Base-by-base conservation (phyloP, 1,140 invertebrate genomes). In the Drosophila pseudoobscura region DNA sequence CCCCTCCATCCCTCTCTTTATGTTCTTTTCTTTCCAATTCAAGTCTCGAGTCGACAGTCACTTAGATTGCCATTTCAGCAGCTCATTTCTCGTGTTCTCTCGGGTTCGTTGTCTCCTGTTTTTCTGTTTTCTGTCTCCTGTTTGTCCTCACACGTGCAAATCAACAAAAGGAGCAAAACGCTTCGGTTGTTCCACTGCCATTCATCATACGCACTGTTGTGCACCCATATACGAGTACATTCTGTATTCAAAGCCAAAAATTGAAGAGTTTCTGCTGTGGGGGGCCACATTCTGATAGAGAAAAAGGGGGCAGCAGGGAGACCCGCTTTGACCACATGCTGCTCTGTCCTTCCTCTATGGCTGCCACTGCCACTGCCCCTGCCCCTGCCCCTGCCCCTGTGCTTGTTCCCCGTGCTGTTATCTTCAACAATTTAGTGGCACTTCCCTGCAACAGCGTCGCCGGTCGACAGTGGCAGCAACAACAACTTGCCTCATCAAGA, bases 31-130 rank as follows among this genome's bases (percentile, higher is more conserved):
- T 54, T 39, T 39, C 4, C 70, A 70, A 59, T 75, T 69, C 50
- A 64, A 57, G 43, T 13, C 35, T 39, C 35, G 35, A 43, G 61
- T 87, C 69, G 82, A 83, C 78, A 87, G 78, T 87, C 83, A 88
- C 83, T 87, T 87, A 69, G 88, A 83, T 88, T 79, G 84, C 83
- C 75, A 88, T 88, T 88, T 88, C 78, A 79, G 75, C 84, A 88
- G 83, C 84, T 83, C 83, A 88, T 83, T 87, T 87, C 70, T 47
- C 13, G 17, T 43, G 4, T 26, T 5, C 29, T 22, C 45, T 24
- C 41, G 45, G 15, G 39, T 55, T 47, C 44, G 29, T 45, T 43
- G 35, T 56, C 55, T 70, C 24, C 58, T 59, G 60, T 62, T 56
- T 56, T 59, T 17, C 17, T 17, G 65, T 78, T 70, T 65, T 71